Conservation (phyloP, 2,113 vertebrate species). For the Hiodon alosoides region DNA sequence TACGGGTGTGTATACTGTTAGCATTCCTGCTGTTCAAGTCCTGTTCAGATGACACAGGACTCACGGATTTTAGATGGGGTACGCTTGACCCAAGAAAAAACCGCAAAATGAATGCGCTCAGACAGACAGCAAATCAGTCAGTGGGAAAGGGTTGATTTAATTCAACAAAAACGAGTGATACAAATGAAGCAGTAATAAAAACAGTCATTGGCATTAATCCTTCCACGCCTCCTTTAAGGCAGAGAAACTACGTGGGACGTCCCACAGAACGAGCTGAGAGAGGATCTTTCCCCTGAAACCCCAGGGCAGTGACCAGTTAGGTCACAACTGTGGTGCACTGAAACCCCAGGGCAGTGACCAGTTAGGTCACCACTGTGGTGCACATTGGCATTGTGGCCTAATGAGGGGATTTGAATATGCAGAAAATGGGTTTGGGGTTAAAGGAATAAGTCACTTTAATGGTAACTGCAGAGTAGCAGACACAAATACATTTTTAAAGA, state of each 20-base stretch:
- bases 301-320: slow-evolving; percentile 24
- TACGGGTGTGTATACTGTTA: not conserved
- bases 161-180: not conserved
- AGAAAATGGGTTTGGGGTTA: slow-evolving; percentile 32
- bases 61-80: not conserved
- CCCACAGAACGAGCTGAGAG: not conserved
- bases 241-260: not conserved
- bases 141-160: not conserved
- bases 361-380: slow-evolving; percentile 33
- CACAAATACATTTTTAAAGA: slow-evolving; percentile 30
- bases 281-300: slow-evolving; percentile 15
- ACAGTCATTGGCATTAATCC: not conserved
- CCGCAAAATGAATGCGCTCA: not conserved
- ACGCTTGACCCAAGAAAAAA: not conserved
- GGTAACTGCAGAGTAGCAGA: slow-evolving; percentile 21
- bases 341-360: slow-evolving; percentile 30
- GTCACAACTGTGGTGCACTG: slow-evolving; percentile 44
- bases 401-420: slow-evolving; percentile 36
- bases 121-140: slow-evolving; percentile 1
- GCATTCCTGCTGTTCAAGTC: not conserved
- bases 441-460: slow-evolving; percentile 22
- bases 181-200: not conserved
- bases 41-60: not conserved
- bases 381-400: slow-evolving; percentile 37
- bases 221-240: not conserved